phyloP scores from a whole-genome alignment of 2,888 invertebrate genomes.

The Alloplasta piceator region DNA sequence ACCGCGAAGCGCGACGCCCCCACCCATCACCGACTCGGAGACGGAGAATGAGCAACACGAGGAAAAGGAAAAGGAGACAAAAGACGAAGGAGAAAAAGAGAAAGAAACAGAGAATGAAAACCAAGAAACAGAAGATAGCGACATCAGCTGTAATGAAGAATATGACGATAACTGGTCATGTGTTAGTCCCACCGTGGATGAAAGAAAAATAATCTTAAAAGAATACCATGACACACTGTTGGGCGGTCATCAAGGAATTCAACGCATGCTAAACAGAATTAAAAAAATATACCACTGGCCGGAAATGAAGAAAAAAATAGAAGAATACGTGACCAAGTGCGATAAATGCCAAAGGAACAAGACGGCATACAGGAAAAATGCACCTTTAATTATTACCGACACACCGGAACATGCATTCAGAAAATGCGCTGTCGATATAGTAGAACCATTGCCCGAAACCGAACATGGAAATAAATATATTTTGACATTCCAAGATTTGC shows the following conservation, averaged over 20 bases:
- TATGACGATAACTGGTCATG: no score
- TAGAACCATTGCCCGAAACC: conserved; percentile 62
- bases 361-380: conserved; percentile 29
- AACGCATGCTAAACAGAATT: conserved; percentile 60
- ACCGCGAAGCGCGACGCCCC: background rate
- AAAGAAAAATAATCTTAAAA: conserved; percentile 16
- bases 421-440: conserved; percentile 64
- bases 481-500: conserved; percentile 20
- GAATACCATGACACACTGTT: conserved; percentile 49
- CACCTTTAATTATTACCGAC: conserved; percentile 60
- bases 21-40: background rate
- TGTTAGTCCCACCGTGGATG: background rate
- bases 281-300: conserved; percentile 67
- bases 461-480: conserved; percentile 51
- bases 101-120: background rate
- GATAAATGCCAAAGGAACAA: conserved; percentile 51
- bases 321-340: conserved; percentile 38
- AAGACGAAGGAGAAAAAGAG: conserved; percentile 26
- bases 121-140: background rate
- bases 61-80: conserved; percentile 1
- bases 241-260: conserved; percentile 57
- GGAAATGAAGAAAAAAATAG: conserved; percentile 40
- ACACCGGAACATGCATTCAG: conserved; percentile 57
- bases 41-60: background rate
- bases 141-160: background rate